Conservation (phyloP, 2,113 vertebrate species). For the Ranitomeya variabilis region DNA sequence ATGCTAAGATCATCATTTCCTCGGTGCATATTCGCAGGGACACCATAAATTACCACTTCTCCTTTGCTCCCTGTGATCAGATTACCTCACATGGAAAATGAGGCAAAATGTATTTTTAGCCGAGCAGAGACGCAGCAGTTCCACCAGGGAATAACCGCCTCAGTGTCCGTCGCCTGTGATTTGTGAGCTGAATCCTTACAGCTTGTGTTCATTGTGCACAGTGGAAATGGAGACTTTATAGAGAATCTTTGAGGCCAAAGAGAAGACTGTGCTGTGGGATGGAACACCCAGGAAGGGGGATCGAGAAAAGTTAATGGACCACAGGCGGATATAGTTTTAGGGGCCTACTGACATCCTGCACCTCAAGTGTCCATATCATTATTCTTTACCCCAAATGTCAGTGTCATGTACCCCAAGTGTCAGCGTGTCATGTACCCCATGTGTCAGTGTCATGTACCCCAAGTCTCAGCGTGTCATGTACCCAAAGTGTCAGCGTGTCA, state of each 20-base stretch:
- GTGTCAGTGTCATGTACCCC: too few species aligned
- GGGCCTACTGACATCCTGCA: background rate
- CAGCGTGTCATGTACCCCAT: background rate
- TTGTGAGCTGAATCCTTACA: constrained; percentile 1
- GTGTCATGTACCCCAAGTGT: background rate
- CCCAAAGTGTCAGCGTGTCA: too few species aligned
- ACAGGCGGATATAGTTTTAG: too few species aligned
- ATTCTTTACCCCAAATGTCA: too few species aligned
- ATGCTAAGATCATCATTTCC: constrained; percentile 37
- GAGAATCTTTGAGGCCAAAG: background rate
- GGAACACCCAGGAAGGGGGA: background rate
- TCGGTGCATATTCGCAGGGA: constrained; percentile 22
- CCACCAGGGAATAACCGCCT: constrained; percentile 3
- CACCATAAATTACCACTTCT: constrained; percentile 46
- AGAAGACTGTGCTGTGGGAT: background rate
- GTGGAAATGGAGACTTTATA: constrained; percentile 6
- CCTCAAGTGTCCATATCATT: too few species aligned
- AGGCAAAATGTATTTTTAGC: constrained; percentile 42
- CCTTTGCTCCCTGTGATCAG: constrained; percentile 1
- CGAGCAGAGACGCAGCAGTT: background rate
- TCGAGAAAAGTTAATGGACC: too few species aligned
- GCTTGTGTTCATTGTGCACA: background rate
- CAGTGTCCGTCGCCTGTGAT: constrained; percentile 2
- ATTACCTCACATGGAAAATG: constrained; percentile 33
- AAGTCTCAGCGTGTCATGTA: too few species aligned